These are phyloP conservation scores for Oreochromis spilurus DNA, from an alignment of 2,113 vertebrate species.

Conservation along the genomic window DNA sequence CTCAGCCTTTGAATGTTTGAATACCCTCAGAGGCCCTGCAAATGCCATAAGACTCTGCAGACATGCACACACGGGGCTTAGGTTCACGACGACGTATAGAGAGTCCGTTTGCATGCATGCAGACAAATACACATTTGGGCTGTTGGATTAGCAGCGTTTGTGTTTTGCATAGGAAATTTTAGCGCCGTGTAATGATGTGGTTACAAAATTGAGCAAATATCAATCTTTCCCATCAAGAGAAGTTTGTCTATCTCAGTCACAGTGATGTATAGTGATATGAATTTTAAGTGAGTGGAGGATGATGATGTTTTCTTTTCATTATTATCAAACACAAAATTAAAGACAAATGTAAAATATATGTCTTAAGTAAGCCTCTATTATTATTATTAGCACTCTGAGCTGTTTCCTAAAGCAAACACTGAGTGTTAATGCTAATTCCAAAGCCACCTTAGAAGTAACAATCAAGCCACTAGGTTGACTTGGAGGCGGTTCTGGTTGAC, in stretches of 20 bases:
- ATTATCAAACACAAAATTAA: not conserved
- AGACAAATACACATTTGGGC: not conserved
- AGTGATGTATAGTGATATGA: not conserved
- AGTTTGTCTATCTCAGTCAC: not conserved
- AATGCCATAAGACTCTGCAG: conserved; percentile 50
- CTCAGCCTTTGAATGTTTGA: conserved; percentile 55
- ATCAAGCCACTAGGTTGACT: not conserved
- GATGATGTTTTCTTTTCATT: not conserved
- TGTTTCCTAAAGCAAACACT: not conserved
- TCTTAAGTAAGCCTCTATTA: not conserved
- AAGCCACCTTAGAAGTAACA: not conserved
- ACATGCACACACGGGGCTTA: conserved; percentile 6
- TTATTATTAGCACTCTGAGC: not conserved
- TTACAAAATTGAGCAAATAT: not conserved
- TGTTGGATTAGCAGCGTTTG: conserved; percentile 12
- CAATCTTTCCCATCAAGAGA: not conserved
- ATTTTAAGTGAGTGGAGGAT: not conserved
- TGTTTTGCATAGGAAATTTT: not conserved
- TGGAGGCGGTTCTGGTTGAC: accelerated
- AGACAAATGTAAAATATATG: not conserved
- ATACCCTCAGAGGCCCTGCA: conserved; percentile 41
- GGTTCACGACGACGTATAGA: not conserved
- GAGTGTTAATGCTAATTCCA: not conserved
- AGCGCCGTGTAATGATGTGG: not conserved
- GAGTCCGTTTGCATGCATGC: not conserved